Evolutionary conservation across 2,113 vertebrate species (phyloP), one percentile per base, ranked within the genome.

Genomic region (Cyphomyrus plagiostoma): DNA sequence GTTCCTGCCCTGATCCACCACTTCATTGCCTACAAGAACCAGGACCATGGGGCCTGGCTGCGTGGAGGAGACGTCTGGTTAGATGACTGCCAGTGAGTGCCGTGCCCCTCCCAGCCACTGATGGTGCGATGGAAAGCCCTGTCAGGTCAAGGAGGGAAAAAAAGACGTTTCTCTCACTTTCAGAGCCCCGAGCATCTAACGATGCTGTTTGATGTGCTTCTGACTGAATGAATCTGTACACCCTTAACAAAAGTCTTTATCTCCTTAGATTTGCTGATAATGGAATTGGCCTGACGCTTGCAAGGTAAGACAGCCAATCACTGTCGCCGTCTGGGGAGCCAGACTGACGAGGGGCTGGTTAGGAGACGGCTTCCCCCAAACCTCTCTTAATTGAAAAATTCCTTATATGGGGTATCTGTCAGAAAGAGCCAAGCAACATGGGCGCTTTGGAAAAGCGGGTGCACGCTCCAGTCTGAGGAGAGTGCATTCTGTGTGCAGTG

Each of bases 11-110:
- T 97, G 77, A 98, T 99, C 90, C 94, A 95, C 19, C 93, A 91
- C 91, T 99, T 99, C 85, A 96, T 97, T 0, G 98, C 98, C 91
- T 99, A 98, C 92, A 99, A 99, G 96, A 99, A 99, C 93, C 98
- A 99, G 95, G 98, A 99, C 91, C 98, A 99, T 0, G 98, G 98
- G 35, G 98, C 98, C 89, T 99, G 98, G 98, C 95, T 99, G 91
- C 95, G 98, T n/a, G 98, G 98, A 87, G 98, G 98, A 88, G 98
- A 99, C 9, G 96, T 99, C 89, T 99, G 98, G 98, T 93, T 99
- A 94, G 97, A 99, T 50, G 92, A 97, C 95, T 99, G 98, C 96
- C 97, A 97, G 98, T 99, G 93, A 97, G 98, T 95, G 42, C 23
- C 39, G 3, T 46, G 5, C 45, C 46, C 11, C 17, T 7, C 35